A percentile compares a stretch with the other conserved stretches of the same genome.
These are phyloP conservation scores for Andrena bicolor DNA, from an alignment of 2,888 invertebrate genomes.

Conservation along the genomic window DNA sequence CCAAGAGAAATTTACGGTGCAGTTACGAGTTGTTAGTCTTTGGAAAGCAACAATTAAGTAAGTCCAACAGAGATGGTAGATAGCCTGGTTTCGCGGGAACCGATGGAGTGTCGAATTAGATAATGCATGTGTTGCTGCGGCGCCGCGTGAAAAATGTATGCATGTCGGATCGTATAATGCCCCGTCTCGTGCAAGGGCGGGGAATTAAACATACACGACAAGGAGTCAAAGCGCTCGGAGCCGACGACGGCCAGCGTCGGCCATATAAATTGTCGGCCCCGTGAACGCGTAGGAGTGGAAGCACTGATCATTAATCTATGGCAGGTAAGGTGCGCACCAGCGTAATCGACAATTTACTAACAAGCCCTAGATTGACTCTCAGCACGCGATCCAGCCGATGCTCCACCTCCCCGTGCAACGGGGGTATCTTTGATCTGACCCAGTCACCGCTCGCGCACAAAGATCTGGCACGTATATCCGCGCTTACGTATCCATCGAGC, in stretches of 20 bases:
- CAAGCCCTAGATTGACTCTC: slow-evolving; percentile 59
- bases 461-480: slow-evolving; percentile 42
- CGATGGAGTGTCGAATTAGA: slow-evolving; percentile 8
- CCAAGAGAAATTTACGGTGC: too few species aligned
- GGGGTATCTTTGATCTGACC: slow-evolving; percentile 75
- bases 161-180: slow-evolving; percentile 39
- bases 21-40: too few species aligned
- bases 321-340: slow-evolving; percentile 64
- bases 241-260: slow-evolving; percentile 32
- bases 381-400: slow-evolving; percentile 69
- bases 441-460: slow-evolving; percentile 66
- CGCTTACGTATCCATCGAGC: slow-evolving; percentile 46
- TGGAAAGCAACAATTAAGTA: too few species aligned
- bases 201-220: slow-evolving; percentile 47
- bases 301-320: slow-evolving; percentile 73
- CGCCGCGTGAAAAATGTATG: slow-evolving; percentile 26
- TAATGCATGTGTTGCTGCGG: background rate
- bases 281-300: slow-evolving; percentile 72
- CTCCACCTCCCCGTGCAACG: slow-evolving; percentile 48
- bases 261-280: slow-evolving; percentile 66
- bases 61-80: slow-evolving; percentile 11
- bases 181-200: slow-evolving; percentile 27
- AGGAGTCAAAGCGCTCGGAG: slow-evolving; percentile 45
- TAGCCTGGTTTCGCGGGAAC: slow-evolving; percentile 23
- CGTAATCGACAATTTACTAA: slow-evolving; percentile 67